Evolutionary conservation across 2,888 invertebrate genomes (phyloP), one percentile per base, ranked within the genome.

Genomic region (Margaritifera margaritifera): DNA sequence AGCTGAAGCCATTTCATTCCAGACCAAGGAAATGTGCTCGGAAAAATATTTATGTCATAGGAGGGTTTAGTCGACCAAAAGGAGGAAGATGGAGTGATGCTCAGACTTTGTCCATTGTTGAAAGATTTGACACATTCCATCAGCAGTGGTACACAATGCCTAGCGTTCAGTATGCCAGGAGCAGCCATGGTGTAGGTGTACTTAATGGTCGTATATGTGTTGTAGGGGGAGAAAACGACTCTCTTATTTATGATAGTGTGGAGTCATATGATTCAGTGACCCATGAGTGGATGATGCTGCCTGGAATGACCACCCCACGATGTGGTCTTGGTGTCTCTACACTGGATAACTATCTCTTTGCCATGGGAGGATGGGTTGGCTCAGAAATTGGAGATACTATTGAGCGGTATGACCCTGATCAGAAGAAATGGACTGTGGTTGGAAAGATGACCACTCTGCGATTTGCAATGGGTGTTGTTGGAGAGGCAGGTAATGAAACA

Each of bases 361-460:
- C 96, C 0, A 93, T 97, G 81, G 97, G 97, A 58, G 97, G 97
- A 5, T 97, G 97, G 96, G 94, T 97, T 52, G 97, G 96, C 0
- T 94, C 95, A 73, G 96, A 96, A 87, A 95, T 97, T 88, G 96
- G 96, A 2, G 94, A 94, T 31, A 94, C 95, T 0, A 95, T 97
- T 75, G 97, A 97, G 89, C 93, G 94, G 81, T 97, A 95, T 88
- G 95, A 96, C 89, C 95, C 96, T 0, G 92, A 93, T 68, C 91
- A 92, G 52, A 93, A 96, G 88, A 92, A 92, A 74, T 97, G 97
- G 97, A 92, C 92, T 51, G 90, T 94, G 60, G 92, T 93, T 68
- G 96, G 94, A 0, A 93, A 93, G 84, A 93, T 97, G 91, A 95
- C 95, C 0, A 94, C 95, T 82, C 95, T 95, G 0, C 92, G 96